Conservation (phyloP, 1,140 invertebrate genomes). For the Neotoxoptera formosana region DNA sequence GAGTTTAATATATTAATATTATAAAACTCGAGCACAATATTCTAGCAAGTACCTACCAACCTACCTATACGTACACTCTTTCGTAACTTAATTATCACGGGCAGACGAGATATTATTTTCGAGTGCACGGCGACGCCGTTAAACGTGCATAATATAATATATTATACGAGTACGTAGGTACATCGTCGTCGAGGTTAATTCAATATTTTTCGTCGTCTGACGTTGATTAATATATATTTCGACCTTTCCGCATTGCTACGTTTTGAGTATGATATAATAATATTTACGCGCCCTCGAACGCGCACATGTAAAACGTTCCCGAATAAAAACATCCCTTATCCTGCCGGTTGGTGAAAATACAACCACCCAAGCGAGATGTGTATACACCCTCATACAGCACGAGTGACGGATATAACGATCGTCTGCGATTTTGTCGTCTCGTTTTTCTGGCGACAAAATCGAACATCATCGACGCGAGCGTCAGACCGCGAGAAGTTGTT, state of each 20-base stretch:
- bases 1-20: slow-evolving; percentile 14
- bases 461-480: too few species aligned
- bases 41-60: neutral
- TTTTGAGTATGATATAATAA: neutral
- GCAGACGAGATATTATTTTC: neutral
- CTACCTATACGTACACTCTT: neutral
- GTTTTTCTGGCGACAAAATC: too few species aligned
- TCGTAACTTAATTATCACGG: neutral
- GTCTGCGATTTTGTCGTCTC: too few species aligned
- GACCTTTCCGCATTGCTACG: neutral
- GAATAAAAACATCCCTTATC: too few species aligned
- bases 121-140: neutral
- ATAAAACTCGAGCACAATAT: neutral
- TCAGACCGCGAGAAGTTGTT: too few species aligned
- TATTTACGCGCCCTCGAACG: neutral
- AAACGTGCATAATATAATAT: neutral
- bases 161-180: too few species aligned
- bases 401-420: too few species aligned
- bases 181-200: neutral
- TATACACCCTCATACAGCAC: too few species aligned
- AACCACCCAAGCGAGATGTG: too few species aligned
- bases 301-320: too few species aligned
- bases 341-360: too few species aligned
- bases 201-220: neutral
- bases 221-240: slow-evolving; percentile 2